phyloP scores from a whole-genome alignment of 2,888 invertebrate genomes.

The Campopleginae sp. region DNA sequence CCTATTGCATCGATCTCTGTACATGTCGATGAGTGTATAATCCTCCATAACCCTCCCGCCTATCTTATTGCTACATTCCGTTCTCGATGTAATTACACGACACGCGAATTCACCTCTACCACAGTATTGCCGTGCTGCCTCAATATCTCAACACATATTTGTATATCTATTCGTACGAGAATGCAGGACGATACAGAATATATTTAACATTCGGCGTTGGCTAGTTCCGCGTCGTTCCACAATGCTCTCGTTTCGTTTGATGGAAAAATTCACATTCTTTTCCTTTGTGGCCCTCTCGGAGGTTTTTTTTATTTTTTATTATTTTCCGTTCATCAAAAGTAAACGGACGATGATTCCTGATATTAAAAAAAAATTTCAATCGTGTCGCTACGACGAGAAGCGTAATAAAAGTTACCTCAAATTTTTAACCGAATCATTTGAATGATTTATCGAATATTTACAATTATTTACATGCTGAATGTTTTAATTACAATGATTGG shows the following conservation, averaged over 20 bases:
- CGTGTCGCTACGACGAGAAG: too few species aligned
- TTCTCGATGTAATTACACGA: constrained; percentile 65
- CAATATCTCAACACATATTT: constrained; percentile 26
- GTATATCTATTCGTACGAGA: background rate
- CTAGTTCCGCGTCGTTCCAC: background rate
- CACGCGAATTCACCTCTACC: constrained; percentile 61
- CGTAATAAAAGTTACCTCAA: too few species aligned
- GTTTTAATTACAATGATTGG: too few species aligned
- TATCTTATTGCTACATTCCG: constrained; percentile 28
- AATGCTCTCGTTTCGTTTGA: background rate
- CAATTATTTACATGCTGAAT: too few species aligned
- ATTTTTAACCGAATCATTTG: too few species aligned
- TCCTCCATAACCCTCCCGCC: constrained; percentile 27
- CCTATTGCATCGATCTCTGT: constrained; percentile 66
- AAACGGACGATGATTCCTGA: too few species aligned
- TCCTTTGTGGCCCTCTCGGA: background rate
- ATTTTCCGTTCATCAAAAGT: too few species aligned
- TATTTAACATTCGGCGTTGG: background rate
- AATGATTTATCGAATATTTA: too few species aligned
- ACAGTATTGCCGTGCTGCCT: constrained; percentile 7
- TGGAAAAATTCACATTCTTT: background rate
- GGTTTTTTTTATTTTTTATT: background rate
- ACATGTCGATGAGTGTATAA: constrained; percentile 54
- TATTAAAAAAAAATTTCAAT: too few species aligned
- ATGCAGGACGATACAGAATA: constrained; percentile 22